A percentile compares a stretch with the other conserved stretches of the same genome.
Evolutionary conservation across 2,888 invertebrate genomes (phyloP).

Genomic region (Crematogaster levior): DNA sequence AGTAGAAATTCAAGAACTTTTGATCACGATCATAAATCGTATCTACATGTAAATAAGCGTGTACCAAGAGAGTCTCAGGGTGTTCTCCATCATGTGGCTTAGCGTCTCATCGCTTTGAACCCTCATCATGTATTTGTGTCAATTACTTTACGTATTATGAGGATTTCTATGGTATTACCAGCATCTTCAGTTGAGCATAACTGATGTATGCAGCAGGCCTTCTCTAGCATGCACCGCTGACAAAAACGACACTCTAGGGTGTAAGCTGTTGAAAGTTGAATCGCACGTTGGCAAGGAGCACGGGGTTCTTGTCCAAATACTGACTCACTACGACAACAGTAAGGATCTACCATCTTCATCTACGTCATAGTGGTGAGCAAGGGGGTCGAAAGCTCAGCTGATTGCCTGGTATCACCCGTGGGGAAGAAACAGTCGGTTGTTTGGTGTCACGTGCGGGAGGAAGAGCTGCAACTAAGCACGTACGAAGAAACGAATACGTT

Average conservation of each 20-base stretch:
- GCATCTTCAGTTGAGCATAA: conserved; percentile 17
- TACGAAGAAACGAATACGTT: neutral
- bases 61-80: neutral
- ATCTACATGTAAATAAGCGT: neutral
- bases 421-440: conserved; percentile 57
- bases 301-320: conserved; percentile 82
- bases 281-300: conserved; percentile 60
- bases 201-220: neutral
- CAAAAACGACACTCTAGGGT: conserved; percentile 40
- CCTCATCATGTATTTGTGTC: neutral
- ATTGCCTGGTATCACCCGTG: conserved; percentile 63
- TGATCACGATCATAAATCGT: neutral
- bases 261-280: conserved; percentile 66
- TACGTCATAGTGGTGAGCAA: conserved; percentile 63
- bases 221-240: neutral
- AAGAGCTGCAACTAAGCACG: conserved; percentile 7
- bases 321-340: conserved; percentile 83
- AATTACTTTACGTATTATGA: conserved; percentile 10
- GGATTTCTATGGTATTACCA: conserved; percentile 14
- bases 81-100: neutral
- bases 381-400: conserved; percentile 70
- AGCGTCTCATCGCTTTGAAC: neutral
- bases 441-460: conserved; percentile 59
- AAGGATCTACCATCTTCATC: conserved; percentile 68
- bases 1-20: neutral